phyloP scores from a whole-genome alignment of 2,888 invertebrate species.

The Schizaphis graminum region DNA sequence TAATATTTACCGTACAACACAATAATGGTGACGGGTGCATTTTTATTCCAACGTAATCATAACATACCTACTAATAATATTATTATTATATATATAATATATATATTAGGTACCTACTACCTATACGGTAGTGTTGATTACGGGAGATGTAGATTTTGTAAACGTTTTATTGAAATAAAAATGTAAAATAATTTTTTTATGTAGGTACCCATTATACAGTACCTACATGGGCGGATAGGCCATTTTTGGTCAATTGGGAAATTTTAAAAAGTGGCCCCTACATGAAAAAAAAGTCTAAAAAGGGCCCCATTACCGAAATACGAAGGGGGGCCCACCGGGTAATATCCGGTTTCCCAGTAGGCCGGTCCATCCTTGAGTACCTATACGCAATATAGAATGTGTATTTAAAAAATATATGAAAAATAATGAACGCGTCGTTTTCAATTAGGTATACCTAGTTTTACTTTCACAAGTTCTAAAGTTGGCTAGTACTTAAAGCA shows the following conservation, averaged over 20 bases:
- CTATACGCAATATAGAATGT: neutral
- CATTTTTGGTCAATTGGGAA: too few relatives aligned
- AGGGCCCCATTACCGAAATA: too few relatives aligned
- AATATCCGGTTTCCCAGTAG: too few relatives aligned
- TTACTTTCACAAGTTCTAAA: neutral
- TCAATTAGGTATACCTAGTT: neutral
- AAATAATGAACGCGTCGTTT: neutral
- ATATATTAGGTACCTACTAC: neutral
- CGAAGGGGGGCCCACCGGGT: too few relatives aligned
- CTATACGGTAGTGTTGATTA: neutral
- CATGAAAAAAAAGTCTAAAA: too few relatives aligned
- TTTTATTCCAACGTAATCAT: neutral
- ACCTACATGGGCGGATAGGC: too few relatives aligned
- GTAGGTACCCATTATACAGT: too few relatives aligned
- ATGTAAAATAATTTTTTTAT: neutral
- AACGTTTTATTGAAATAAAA: neutral
- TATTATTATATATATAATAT: too few relatives aligned
- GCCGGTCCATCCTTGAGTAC: too few relatives aligned
- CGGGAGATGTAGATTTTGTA: neutral
- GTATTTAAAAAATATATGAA: neutral
- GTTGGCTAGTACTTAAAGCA: neutral
- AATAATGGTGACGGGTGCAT: neutral
- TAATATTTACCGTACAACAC: conserved; percentile 3
- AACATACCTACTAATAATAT: neutral
- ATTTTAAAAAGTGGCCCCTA: too few relatives aligned